Conservation (phyloP, 2,113 vertebrate species). For the Mobula hypostoma region DNA sequence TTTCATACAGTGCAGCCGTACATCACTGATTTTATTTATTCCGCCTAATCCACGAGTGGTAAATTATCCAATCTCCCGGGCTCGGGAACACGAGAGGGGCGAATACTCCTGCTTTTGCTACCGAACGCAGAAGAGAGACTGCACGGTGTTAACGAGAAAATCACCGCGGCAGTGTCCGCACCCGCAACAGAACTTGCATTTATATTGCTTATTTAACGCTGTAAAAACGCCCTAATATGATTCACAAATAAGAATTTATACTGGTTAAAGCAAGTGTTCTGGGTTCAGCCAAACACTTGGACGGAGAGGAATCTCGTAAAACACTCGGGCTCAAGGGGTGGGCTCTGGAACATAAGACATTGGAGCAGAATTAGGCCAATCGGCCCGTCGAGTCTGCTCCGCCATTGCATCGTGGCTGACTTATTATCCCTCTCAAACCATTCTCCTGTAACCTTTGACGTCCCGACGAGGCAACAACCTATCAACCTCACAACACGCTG, state of each 20-base stretch:
- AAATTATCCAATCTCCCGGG: conserved; percentile 6
- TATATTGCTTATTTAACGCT: background rate
- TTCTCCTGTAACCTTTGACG: too few species aligned
- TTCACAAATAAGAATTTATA: background rate
- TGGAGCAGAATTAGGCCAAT: too few species aligned
- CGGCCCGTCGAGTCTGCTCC: too few species aligned
- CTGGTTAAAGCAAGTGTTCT: background rate
- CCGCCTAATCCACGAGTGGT: background rate
- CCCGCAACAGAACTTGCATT: background rate
- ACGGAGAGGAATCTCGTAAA: background rate
- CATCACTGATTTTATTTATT: background rate
- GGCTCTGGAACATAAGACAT: too few species aligned
- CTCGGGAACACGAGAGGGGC: too few species aligned
- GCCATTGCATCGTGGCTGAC: too few species aligned
- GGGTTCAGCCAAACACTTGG: background rate
- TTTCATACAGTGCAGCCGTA: background rate
- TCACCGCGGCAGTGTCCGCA: background rate
- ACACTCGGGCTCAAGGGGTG: background rate
- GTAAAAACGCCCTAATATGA: too few species aligned
- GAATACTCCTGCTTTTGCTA: background rate
- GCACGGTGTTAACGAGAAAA: background rate
- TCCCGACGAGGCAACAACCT: too few species aligned
- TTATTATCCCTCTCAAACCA: too few species aligned
- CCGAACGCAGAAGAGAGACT: background rate
- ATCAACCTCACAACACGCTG: too few species aligned